A percentile compares a stretch with the other conserved stretches of the same genome.
Conservation (phyloP, 2,797 vertebrate species). For the Xenopus petersii region DNA sequence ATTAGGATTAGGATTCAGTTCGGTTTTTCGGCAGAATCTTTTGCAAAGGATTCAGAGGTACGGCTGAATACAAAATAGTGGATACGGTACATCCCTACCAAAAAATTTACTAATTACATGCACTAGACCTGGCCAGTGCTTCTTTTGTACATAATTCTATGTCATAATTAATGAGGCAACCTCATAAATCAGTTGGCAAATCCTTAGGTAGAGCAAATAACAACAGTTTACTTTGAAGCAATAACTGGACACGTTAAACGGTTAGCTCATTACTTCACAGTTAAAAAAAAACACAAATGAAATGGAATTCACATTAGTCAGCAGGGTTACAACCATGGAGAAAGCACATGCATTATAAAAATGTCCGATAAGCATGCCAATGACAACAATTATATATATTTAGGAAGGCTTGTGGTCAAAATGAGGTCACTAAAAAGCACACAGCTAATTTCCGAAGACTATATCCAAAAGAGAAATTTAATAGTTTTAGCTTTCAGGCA, state of each 20-base stretch:
- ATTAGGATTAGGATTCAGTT: too few species aligned
- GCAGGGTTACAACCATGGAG: constrained; percentile 53
- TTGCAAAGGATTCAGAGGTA: too few species aligned
- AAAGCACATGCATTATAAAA: constrained; percentile 56
- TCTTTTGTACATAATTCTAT: too few species aligned
- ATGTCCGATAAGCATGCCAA: constrained; percentile 62
- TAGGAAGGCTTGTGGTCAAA: constrained; percentile 65
- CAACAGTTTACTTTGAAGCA: constrained; percentile 52
- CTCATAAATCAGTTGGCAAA: too few species aligned
- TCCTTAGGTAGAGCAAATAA: constrained; percentile 18
- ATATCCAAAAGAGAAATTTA: constrained; percentile 68
- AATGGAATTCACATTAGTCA: constrained; percentile 66
- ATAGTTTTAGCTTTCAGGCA: constrained; percentile 62
- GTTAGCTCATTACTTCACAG: constrained; percentile 58
- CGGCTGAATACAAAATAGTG: too few species aligned
- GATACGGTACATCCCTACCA: too few species aligned
- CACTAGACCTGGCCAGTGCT: too few species aligned
- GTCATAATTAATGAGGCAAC: too few species aligned
- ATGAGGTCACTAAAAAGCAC: constrained; percentile 71
- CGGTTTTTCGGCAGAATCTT: too few species aligned
- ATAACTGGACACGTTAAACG: constrained; percentile 55
- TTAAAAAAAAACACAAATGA: constrained; percentile 49
- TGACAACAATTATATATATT: constrained; percentile 65
- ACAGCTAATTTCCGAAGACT: constrained; percentile 71
- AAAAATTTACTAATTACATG: too few species aligned